Conservation (phyloP, 2,797 vertebrate species). For the Salmo trutta region DNA sequence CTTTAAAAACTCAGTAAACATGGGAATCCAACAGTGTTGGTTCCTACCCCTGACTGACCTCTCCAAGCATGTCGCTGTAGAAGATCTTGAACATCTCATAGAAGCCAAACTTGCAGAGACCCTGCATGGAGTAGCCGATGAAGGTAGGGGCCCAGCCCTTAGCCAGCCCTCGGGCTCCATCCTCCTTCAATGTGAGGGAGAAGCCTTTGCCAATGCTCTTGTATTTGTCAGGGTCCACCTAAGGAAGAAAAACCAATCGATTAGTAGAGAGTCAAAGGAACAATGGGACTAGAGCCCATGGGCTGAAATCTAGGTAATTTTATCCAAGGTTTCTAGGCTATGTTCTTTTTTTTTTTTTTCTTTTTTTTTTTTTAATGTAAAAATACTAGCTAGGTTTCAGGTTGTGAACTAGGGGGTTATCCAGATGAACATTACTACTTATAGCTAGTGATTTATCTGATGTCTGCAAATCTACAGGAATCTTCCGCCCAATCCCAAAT, state of each 20-base stretch:
- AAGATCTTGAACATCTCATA: conserved; percentile 96
- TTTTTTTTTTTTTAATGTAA: too few species aligned
- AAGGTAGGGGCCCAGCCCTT: conserved; percentile 98
- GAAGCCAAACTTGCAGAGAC: conserved; percentile 97
- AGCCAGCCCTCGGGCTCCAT: conserved; percentile 89
- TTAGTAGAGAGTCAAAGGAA: not conserved
- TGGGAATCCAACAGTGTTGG: not conserved
- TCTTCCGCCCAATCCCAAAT: not conserved
- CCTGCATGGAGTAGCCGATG: conserved; percentile 96
- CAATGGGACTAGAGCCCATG: not conserved
- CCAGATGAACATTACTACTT: not conserved
- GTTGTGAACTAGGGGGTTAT: not conserved
- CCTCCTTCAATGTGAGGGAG: conserved; percentile 86
- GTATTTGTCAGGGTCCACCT: conserved; percentile 94
- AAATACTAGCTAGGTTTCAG: not conserved
- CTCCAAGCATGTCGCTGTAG: conserved; percentile 89
- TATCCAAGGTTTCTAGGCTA: not conserved
- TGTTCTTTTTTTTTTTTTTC: too few species aligned
- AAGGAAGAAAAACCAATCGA: not conserved
- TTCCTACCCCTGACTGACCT: conserved; percentile 74
- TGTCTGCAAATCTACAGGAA: not conserved
- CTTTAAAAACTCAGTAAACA: not conserved
- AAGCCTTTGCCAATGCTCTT: conserved; percentile 94
- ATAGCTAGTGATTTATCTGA: not conserved
- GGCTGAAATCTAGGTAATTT: not conserved